Conservation (phyloP, 1,140 invertebrate genomes). For the Gonatopus flavifemur region DNA sequence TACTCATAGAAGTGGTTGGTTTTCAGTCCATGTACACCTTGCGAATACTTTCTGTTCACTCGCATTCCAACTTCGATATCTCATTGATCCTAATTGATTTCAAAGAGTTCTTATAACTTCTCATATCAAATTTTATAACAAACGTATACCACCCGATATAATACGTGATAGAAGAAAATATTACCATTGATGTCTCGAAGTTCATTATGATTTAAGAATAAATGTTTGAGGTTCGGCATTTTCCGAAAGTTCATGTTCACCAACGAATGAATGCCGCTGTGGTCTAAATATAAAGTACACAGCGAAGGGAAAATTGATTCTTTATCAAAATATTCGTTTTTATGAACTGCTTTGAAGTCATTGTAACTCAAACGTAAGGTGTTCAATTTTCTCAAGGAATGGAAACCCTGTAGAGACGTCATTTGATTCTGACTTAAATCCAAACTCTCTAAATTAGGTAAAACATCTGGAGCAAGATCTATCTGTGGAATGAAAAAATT, state of each 20-base stretch:
- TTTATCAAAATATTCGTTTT: not conserved
- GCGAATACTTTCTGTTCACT: too few species aligned
- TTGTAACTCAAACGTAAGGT: slow-evolving; percentile 32
- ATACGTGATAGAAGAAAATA: too few species aligned
- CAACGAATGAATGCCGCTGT: slow-evolving; percentile 28
- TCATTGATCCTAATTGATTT: too few species aligned
- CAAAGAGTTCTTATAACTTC: too few species aligned
- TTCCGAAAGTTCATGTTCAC: slow-evolving; percentile 7
- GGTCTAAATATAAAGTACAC: slow-evolving; percentile 24
- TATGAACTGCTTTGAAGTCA: slow-evolving; percentile 13
- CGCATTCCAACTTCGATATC: too few species aligned
- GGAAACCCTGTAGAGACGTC: slow-evolving; percentile 19
- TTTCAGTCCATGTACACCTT: too few species aligned
- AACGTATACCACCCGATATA: too few species aligned
- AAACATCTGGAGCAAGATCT: slow-evolving; percentile 14
- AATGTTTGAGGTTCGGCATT: slow-evolving; percentile 21
- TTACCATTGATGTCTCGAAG: slow-evolving; percentile 21
- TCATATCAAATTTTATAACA: too few species aligned
- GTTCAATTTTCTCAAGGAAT: slow-evolving; percentile 19
- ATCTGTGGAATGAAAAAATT: slow-evolving; percentile 15
- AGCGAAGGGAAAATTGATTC: slow-evolving; percentile 17
- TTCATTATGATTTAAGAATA: slow-evolving; percentile 29
- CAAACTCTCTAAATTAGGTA: slow-evolving; percentile 30
- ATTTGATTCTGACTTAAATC: slow-evolving; percentile 33
- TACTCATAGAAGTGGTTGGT: too few species aligned